Evolutionary conservation across 2,113 vertebrate species (phyloP), one percentile per base, ranked within the genome.

Genomic region (Phylloscopus whistleri): DNA sequence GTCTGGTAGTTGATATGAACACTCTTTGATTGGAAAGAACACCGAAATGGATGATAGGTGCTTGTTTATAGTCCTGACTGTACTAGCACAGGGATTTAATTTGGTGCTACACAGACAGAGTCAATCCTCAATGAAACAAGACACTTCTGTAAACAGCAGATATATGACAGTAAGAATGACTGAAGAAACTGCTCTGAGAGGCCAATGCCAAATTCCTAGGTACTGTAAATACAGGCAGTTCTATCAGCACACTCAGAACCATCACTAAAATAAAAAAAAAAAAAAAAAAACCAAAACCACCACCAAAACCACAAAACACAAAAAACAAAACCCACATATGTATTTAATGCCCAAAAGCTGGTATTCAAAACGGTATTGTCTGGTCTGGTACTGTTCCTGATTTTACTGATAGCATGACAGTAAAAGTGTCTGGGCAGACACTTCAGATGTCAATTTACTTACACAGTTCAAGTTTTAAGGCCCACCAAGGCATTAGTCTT

Each of bases 161-260:
- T 59, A 33, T 3, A 26, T 0, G 3, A 26, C 4, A 56, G 4
- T 16, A 39, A 86, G 17, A 64, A 26, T 49, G 23, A 69, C 8
- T 24, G 22, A 17, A 78, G 33, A 60, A 80, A 84, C 26, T 63
- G 8, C 18, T 89, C 22, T 49, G 30, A 91, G 70, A 81, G 17
- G 5, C 33, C 51, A 41, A 6, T 1, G 0, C 2, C 1, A 4
- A 43, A 20, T 13, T 31, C 41, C 31, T 15, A 31, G 17, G 26
- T 60, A 43, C 15, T 62, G 18, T 27, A 78, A 81, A 87, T 48
- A 55, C 5, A 43, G 28, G 37, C 21, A 39, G n/a, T 52, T 51
- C 33, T 62, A 39, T 55, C 64, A 81, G 2, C 10, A 30, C 1
- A 2, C 15, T 49, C 31, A 43, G 31, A 80, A 76, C 58, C 33